Conservation (phyloP, 2,888 invertebrate species). For the Disparrhopalites patrizii region DNA sequence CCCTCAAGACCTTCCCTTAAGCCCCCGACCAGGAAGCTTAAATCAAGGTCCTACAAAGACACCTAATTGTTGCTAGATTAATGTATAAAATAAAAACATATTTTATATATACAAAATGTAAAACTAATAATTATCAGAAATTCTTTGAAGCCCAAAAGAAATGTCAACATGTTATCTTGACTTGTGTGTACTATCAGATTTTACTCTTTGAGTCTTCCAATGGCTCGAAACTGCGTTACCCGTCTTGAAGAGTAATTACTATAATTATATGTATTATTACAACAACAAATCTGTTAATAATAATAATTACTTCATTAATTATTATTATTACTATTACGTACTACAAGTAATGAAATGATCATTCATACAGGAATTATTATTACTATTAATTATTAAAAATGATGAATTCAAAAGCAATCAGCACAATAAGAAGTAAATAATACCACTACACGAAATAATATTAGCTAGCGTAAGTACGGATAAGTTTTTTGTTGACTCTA, state of each 20-base stretch:
- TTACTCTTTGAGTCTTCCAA: slow-evolving; percentile 22
- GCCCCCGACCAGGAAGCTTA: not conserved
- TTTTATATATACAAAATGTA: slow-evolving; percentile 21
- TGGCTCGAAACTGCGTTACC: slow-evolving; percentile 22
- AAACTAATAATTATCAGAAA: slow-evolving; percentile 7
- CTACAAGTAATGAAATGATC: too few relatives aligned
- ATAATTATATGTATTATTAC: not conserved
- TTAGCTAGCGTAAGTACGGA: not conserved
- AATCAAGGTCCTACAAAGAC: too few relatives aligned
- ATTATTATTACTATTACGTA: too few relatives aligned
- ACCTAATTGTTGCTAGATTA: slow-evolving; percentile 28
- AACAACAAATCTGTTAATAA: too few relatives aligned
- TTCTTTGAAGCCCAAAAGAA: not conserved
- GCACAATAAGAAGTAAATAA: slow-evolving; percentile 16
- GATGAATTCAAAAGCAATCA: slow-evolving; percentile 15
- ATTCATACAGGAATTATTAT: too few relatives aligned
- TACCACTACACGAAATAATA: not conserved
- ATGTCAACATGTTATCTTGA: slow-evolving; percentile 15
- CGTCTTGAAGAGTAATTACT: slow-evolving; percentile 9
- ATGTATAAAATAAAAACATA: slow-evolving; percentile 21
- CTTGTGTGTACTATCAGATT: slow-evolving; percentile 14
- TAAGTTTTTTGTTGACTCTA: not conserved
- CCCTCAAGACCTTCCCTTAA: slow-evolving; percentile 32
- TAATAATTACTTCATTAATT: too few relatives aligned
- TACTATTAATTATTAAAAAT: not conserved